Base-by-base conservation (phyloP, 2,888 invertebrate genomes). In the Mythimna lalbum region DNA sequence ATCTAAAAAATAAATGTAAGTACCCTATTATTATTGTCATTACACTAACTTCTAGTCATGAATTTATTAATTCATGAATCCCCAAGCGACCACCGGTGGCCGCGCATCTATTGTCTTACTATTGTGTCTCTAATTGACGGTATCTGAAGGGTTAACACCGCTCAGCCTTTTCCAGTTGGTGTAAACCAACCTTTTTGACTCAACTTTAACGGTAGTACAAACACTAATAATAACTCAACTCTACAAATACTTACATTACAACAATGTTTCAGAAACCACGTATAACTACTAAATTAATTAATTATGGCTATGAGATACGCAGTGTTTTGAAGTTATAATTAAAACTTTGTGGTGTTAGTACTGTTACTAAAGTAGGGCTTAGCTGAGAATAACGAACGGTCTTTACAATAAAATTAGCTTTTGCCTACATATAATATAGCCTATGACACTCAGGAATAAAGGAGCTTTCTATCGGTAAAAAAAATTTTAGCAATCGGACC, bases 281-380 rank as follows among this genome's bases (percentile, higher is more conserved):
- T 57, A 52, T 49, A 49, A 50, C 31, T 9, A 52, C 27, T 56
- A 39, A 39, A 19, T 74, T 74, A 75, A 72, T 72, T 57, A 75
- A 43, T 56, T 64, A 74, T 27, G 65, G 43, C 19, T 65, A 33
- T 27, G 76, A 72, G 43, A 47, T 50, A 50, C 49, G n/a, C 65
- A 33, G 33, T 17, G 39, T 72, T 72, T 57, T 57, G 50, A 50
- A 75, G 56, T 75, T 75, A 52, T 72, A 57, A 72, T 72, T 72
- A 75, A 72, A 75, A 65, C 19, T 23, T 43, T 57, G 76, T 52
- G 72, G 57, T 52, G 5, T 39, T 56, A 72, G 64, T 64, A 33
- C 36, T 14, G 43, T 3, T 14, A 9, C 17, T 55, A n/a, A 52
- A 75, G 23, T 72, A 33, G 21, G 19, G 17, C 12, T 33, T 4